phyloP scores from a whole-genome alignment of 2,113 vertebrate species.

The Crotophaga sulcirostris region DNA sequence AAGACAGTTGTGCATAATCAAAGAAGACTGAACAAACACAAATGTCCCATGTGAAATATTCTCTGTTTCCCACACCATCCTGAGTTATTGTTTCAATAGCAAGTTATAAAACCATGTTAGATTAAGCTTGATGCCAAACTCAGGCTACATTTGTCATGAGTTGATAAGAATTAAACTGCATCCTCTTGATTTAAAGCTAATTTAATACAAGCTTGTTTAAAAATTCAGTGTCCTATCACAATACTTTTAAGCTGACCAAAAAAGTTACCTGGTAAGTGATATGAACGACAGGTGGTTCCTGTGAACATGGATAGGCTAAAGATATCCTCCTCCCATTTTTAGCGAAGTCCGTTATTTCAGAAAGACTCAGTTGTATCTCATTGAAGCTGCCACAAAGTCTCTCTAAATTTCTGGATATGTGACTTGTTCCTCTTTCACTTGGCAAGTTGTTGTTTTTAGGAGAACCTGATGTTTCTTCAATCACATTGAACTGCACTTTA shows the following conservation, averaged over 20 bases:
- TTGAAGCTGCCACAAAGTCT: conserved; percentile 82
- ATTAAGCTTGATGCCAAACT: background rate
- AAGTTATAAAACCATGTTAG: background rate
- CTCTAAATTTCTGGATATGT: conserved; percentile 84
- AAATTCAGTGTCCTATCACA: background rate
- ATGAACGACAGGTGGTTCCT: conserved; percentile 82
- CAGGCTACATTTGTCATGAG: background rate
- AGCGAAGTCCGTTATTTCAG: conserved; percentile 79
- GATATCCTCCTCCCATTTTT: conserved; percentile 83
- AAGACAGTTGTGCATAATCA: background rate
- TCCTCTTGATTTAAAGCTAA: background rate
- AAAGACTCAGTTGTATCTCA: conserved; percentile 84
- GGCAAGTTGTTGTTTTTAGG: conserved; percentile 62
- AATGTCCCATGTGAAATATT: background rate
- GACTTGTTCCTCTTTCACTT: conserved; percentile 76
- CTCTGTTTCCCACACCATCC: background rate
- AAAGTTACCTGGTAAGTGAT: conserved; percentile 87
- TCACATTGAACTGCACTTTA: conserved; percentile 58
- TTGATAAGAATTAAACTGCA: background rate
- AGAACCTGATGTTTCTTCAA: conserved; percentile 67
- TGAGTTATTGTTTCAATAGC: background rate
- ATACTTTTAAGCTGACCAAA: background rate
- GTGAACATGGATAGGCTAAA: conserved; percentile 77
- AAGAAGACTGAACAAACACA: background rate
- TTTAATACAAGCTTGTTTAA: background rate